Evolutionary conservation across 2,888 invertebrate species (phyloP), one percentile per base, ranked within the genome.

Genomic region (Congeria kusceri): DNA sequence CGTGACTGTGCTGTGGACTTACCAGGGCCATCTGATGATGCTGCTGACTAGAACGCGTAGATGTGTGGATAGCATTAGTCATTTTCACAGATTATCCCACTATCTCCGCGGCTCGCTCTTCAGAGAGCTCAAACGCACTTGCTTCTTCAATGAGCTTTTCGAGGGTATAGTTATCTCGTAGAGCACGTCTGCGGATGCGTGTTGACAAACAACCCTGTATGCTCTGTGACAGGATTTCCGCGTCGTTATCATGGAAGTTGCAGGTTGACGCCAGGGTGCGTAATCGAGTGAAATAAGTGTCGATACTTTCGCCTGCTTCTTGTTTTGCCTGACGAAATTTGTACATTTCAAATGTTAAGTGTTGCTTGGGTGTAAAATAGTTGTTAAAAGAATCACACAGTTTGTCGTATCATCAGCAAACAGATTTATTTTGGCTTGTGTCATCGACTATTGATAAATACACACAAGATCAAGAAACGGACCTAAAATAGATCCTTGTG

Each of bases 301-400:
- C 77, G 15, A 77, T 77, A 7, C 29, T 46, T 61, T 77, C 77
- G n/a, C 62, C 77, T 29, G 53, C n/a, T 11, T 77, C 46, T 49
- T 77, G 77, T 13, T 53, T 67, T 1, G 77, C 68, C 39, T 77
- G 71, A 15, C 72, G 29, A 23, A 78, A 78, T 25, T 69, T 78
- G 46, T 56, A 78, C 0, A 68, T 61, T 58, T 73, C 77, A 65
- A 47, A 73, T 5, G 27, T 29, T 4, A 53, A 47, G 53, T 79
- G 69, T 25, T 66, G 59, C 29, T 75, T 70, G 5, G 74, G 79
- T 23, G 70, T 70, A 20, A 75, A 79, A 28, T 75, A 79, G 3
- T 72, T 58, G 7, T 53, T 68, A 1, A 77, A 25, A 0, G 70
- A 65, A 53, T 70, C 46, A 25, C 58, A 57, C 28, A 72, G 29